phyloP scores from a whole-genome alignment of 2,797 vertebrate genomes.

The Erpetoichthys calabaricus region DNA sequence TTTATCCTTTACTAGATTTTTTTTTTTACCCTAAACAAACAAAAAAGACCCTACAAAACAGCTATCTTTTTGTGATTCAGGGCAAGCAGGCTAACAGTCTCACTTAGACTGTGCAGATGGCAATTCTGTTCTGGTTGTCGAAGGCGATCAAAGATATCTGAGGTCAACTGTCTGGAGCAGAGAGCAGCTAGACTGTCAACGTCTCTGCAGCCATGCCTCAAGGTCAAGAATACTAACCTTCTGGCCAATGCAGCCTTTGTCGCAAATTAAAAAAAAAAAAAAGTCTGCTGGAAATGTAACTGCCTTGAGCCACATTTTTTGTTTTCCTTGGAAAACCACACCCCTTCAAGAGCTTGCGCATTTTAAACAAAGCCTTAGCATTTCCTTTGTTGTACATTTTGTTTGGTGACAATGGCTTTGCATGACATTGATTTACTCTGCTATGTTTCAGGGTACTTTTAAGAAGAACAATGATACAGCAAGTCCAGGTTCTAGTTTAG shows the following conservation, averaged over 20 bases:
- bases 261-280: not conserved
- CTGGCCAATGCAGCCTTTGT: slow-evolving; percentile 19
- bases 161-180: slow-evolving; percentile 25
- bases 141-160: slow-evolving; percentile 27
- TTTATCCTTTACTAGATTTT: not conserved
- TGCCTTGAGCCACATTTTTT: slow-evolving; percentile 22
- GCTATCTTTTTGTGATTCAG: slow-evolving; percentile 1
- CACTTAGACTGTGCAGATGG: slow-evolving; percentile 27
- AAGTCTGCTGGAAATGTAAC: slow-evolving; percentile 13
- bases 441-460: no score
- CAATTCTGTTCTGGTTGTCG: slow-evolving; percentile 22
- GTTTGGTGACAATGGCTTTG: no score
- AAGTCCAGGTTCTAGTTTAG: no score
- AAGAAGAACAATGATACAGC: no score
- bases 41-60: not conserved
- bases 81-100: slow-evolving; percentile 5
- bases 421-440: no score
- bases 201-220: slow-evolving; percentile 21
- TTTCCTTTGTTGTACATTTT: no score
- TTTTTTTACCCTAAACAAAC: not conserved
- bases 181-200: slow-evolving; percentile 34
- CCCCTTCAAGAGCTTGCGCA: no score
- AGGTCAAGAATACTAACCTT: slow-evolving; percentile 31
- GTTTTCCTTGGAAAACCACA: no score
- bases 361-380: no score